Evolutionary conservation across 2,888 invertebrate genomes (phyloP), one percentile per base, ranked within the genome.

Genomic region (Aelia acuminata): DNA sequence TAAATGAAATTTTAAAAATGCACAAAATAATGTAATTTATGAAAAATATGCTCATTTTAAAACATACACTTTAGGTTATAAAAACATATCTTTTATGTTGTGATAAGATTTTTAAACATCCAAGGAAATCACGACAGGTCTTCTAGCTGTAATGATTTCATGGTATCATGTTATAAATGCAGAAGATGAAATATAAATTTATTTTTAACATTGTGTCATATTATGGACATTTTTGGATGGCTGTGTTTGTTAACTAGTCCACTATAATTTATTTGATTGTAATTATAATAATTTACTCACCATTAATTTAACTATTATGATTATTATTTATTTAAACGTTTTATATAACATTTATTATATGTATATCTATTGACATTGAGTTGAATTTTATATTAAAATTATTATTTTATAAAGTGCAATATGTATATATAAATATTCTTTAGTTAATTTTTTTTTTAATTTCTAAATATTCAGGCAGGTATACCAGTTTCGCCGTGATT

Each of bases 171-270:
- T 57, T 57, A 26, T 0, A 0, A 75, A 7, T 39, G 39, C 39
- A 75, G 35, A 75, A 75, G 39, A 75, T 20, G 11, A 75, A 22
- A 39, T 75, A 39, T 75, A 43, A 43, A 75, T 39, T 75, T 39
- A 75, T 75, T 39, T 75, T 75, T 39, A 7, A n/a, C n/a, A 75
- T 75, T 20, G 39, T 39, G 39, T 75, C 75, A 43, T 75, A 39
- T 35, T 39, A 63, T n/a, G 63, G 86, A 86, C 86, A 47, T 26
- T 86, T 86, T 86, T 63, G 86, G 43, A 86, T 86, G 86, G 86
- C 86, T 86, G 86, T 86, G 86, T 86, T 86, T 86, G 86, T 86
- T 86, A 47, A 86, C 86, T 86, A 86, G 86, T 86, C 86, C 39
- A 26, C 47, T 57, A 57, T 86, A 86, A 57, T 86, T 86, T 85